These are phyloP conservation scores for Stegostoma tigrinum DNA, from an alignment of 2,113 vertebrate genomes.

Conservation along the genomic window DNA sequence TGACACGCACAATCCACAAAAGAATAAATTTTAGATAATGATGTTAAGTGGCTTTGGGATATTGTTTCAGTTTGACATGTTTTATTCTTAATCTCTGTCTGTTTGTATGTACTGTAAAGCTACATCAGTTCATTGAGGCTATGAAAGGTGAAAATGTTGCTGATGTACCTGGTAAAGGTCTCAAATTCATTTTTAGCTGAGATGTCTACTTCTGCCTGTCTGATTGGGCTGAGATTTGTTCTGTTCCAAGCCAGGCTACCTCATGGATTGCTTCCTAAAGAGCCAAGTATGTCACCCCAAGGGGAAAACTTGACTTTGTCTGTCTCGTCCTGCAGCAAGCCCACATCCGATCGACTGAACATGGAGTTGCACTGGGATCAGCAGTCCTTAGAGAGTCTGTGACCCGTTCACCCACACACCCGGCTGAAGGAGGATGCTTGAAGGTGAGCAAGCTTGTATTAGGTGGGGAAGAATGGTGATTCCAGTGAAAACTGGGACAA, in stretches of 20 bases:
- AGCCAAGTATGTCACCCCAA: background rate
- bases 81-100: background rate
- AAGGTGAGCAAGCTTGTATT: constrained; percentile 1
- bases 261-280: background rate
- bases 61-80: background rate
- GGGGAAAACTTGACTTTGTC: background rate
- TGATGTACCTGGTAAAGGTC: background rate
- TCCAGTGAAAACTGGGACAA: background rate
- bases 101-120: background rate
- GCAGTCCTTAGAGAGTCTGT: constrained; percentile 19
- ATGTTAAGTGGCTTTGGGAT: background rate
- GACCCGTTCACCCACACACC: constrained; percentile 29
- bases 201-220: background rate
- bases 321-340: constrained; percentile 18
- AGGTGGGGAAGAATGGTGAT: background rate
- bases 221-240: background rate
- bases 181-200: background rate
- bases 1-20: too few species aligned
- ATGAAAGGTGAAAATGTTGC: background rate
- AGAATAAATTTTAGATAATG: background rate
- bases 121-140: background rate
- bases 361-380: constrained; percentile 30
- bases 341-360: constrained; percentile 3
- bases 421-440: constrained; percentile 29
- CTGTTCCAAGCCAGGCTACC: background rate